phyloP scores from a whole-genome alignment of 2,888 invertebrate genomes.

The Heterodera filipjevi region DNA sequence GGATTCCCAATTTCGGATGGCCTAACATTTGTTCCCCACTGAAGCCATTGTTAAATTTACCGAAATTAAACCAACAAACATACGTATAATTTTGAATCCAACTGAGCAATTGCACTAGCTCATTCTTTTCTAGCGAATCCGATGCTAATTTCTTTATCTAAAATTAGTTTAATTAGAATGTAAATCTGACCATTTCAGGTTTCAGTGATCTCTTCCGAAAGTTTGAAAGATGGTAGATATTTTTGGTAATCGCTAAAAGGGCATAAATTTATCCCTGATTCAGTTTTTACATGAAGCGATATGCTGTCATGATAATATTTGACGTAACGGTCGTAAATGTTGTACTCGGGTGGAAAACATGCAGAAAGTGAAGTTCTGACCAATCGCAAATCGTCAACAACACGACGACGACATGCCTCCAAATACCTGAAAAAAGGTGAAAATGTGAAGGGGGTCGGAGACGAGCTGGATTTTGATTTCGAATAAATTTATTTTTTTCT shows the following conservation, averaged over 20 bases:
- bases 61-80: no score
- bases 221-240: no score
- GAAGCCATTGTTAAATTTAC: slow-evolving; percentile 37
- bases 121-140: slow-evolving; percentile 88
- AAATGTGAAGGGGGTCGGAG: no score
- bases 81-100: slow-evolving; percentile 87
- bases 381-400: slow-evolving; percentile 57
- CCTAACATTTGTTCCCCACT: slow-evolving; percentile 81
- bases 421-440: slow-evolving; percentile 73
- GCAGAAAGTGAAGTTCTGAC: slow-evolving; percentile 72
- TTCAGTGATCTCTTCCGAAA: no score
- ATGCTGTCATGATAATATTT: slow-evolving; percentile 89
- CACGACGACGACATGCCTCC: slow-evolving; percentile 71
- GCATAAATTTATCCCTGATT: not conserved
- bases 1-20: slow-evolving; percentile 78
- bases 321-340: slow-evolving; percentile 87
- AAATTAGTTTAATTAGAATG: slow-evolving; percentile 9
- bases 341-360: slow-evolving; percentile 92
- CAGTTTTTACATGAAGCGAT: slow-evolving; percentile 55
- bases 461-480: no score
- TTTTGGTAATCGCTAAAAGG: not conserved
- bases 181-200: no score
- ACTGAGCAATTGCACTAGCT: slow-evolving; percentile 87
- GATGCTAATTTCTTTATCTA: slow-evolving; percentile 79
- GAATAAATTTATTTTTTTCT: not conserved